Percentiles rank a stretch among this genome's conserved stretches.
These are phyloP conservation scores for Pterocles gutturalis DNA, from an alignment of 2,113 vertebrate species.

Conservation along the genomic window DNA sequence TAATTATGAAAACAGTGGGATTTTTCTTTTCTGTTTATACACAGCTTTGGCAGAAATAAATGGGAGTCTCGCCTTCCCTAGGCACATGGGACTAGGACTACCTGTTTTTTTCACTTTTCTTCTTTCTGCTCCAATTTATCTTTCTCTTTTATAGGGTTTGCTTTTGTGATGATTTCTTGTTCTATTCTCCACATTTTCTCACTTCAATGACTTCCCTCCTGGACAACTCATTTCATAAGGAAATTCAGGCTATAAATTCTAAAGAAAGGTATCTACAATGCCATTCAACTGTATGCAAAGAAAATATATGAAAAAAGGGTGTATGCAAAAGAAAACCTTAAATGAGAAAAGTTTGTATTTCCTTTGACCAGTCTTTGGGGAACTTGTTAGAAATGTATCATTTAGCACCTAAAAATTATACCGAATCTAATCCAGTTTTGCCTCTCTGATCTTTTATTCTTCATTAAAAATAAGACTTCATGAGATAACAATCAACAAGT, in stretches of 20 bases:
- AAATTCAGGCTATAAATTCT: not conserved
- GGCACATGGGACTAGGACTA: not conserved
- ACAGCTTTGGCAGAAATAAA: not conserved
- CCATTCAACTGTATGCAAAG: not conserved
- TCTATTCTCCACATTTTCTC: not conserved
- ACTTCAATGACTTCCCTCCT: not conserved
- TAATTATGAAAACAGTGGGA: not conserved
- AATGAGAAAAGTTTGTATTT: not conserved
- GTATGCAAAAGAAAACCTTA: not conserved
- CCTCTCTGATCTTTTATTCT: not conserved
- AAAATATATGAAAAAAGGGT: not conserved
- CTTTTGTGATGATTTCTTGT: not conserved
- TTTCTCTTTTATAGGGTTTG: not conserved
- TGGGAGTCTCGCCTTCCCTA: not conserved
- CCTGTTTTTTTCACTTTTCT: not conserved
- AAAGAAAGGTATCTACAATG: not conserved
- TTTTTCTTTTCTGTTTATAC: not conserved
- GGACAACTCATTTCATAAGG: not conserved
- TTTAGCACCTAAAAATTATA: not conserved
- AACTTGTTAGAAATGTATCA: not conserved
- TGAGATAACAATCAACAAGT: not conserved
- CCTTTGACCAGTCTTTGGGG: too few relatives aligned
- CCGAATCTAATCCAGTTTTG: not conserved
- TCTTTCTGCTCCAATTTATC: not conserved
- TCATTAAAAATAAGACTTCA: not conserved